A percentile compares a stretch with the other conserved stretches of the same genome.
phyloP scores from a whole-genome alignment of 2,888 invertebrate genomes.

The Cylloceria caligata region DNA sequence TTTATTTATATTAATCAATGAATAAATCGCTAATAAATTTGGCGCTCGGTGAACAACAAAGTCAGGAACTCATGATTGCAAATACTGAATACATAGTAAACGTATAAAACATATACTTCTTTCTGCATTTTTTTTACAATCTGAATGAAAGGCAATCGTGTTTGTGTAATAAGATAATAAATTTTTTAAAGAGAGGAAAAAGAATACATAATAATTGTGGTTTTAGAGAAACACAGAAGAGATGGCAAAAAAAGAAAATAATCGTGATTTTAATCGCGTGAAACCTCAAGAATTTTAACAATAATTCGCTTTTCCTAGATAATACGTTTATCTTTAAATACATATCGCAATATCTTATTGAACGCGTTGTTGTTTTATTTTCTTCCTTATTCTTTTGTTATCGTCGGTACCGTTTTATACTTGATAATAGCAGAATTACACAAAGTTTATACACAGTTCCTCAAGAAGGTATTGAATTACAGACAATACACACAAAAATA shows the following conservation, averaged over 20 bases:
- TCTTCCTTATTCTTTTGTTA: constrained; percentile 9
- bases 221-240: constrained; percentile 58
- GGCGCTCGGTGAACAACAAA: constrained; percentile 52
- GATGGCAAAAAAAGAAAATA: constrained; percentile 46
- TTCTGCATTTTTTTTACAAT: constrained; percentile 27
- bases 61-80: constrained; percentile 39
- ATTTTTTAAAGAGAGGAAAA: constrained; percentile 6
- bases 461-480: not conserved
- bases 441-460: constrained; percentile 37
- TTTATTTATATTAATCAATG: constrained; percentile 46
- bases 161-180: constrained; percentile 20
- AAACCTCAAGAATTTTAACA: constrained; percentile 47
- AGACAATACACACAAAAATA: constrained; percentile 43
- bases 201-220: constrained; percentile 50
- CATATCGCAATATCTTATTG: constrained; percentile 66
- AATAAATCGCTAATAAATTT: constrained; percentile 33
- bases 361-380: constrained; percentile 60
- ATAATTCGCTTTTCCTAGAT: constrained; percentile 56
- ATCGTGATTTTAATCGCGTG: constrained; percentile 45
- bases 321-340: constrained; percentile 64
- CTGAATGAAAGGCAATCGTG: constrained; percentile 1
- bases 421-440: constrained; percentile 57
- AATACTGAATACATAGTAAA: constrained; percentile 47
- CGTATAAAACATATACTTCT: constrained; percentile 30
- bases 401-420: constrained; percentile 6